Evolutionary conservation across 2,797 vertebrate species (phyloP).

Genomic region (Hydrocynus forskahlii): DNA sequence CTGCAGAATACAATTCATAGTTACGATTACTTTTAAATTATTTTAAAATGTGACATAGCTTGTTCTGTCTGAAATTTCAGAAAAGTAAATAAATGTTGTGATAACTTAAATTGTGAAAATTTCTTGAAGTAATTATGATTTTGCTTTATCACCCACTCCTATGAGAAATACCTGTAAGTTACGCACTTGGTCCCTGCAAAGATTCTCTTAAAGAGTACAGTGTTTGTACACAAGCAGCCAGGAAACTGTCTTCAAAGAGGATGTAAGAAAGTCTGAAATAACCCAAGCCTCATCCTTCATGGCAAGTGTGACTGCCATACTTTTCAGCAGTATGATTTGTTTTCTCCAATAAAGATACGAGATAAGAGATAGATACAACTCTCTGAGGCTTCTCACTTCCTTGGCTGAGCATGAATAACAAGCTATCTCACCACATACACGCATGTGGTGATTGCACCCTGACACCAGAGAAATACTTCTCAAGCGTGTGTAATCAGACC

Average conservation of each 20-base stretch:
- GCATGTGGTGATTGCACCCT: background rate
- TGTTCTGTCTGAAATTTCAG: no score
- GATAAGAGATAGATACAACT: slow-evolving; percentile 7
- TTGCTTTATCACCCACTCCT: no score
- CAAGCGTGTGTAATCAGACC: background rate
- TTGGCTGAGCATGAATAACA: slow-evolving; percentile 17
- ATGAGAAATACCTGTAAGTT: no score
- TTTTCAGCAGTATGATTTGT: slow-evolving; percentile 45
- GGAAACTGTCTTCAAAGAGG: background rate
- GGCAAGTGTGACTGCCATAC: slow-evolving; percentile 16
- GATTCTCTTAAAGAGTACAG: no score
- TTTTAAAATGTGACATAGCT: no score
- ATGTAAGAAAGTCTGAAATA: slow-evolving; percentile 16
- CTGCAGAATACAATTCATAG: no score
- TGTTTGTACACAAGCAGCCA: no score
- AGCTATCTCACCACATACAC: background rate
- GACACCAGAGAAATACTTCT: background rate
- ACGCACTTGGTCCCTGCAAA: no score
- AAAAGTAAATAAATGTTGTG: no score
- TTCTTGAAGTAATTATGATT: no score
- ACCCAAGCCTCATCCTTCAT: slow-evolving; percentile 13
- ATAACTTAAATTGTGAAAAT: no score
- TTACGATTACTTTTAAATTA: no score
- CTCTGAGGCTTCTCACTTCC: slow-evolving; percentile 5
- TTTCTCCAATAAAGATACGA: slow-evolving; percentile 34